These are phyloP conservation scores for Artibeus lituratus DNA, from an alignment of 2,797 vertebrate genomes.

Conservation along the genomic window DNA sequence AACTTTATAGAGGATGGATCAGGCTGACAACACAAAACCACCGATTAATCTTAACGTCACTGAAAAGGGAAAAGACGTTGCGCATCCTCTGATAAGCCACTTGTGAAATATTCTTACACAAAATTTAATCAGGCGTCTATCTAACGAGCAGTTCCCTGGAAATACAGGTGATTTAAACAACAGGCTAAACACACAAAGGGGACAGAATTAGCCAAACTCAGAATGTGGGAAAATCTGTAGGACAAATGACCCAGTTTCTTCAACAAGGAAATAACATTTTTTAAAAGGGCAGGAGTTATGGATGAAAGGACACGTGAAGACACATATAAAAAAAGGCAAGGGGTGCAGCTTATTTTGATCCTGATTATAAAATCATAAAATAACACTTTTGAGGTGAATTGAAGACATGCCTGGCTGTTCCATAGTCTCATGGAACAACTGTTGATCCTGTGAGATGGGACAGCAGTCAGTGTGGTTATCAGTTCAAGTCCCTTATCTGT, in stretches of 20 bases:
- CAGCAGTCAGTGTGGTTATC: background rate
- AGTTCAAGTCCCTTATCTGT: background rate
- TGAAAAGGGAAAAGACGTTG: background rate
- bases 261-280: constrained; percentile 3
- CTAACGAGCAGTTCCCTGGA: background rate
- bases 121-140: background rate
- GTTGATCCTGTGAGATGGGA: background rate
- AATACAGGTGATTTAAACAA: constrained; percentile 11
- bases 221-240: background rate
- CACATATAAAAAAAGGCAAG: background rate
- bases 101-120: background rate
- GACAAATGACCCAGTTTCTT: constrained; percentile 34
- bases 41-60: background rate
- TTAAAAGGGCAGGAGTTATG: background rate
- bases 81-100: background rate
- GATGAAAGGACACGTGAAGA: background rate
- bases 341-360: background rate
- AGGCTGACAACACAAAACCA: background rate
- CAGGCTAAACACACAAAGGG: background rate
- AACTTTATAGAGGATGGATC: background rate
- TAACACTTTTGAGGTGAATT: background rate
- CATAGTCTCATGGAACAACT: background rate
- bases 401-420: background rate
- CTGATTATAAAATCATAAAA: background rate
- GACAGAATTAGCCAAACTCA: background rate